Conservation (phyloP, 2,888 invertebrate genomes). For the Hybos culiciformis region DNA sequence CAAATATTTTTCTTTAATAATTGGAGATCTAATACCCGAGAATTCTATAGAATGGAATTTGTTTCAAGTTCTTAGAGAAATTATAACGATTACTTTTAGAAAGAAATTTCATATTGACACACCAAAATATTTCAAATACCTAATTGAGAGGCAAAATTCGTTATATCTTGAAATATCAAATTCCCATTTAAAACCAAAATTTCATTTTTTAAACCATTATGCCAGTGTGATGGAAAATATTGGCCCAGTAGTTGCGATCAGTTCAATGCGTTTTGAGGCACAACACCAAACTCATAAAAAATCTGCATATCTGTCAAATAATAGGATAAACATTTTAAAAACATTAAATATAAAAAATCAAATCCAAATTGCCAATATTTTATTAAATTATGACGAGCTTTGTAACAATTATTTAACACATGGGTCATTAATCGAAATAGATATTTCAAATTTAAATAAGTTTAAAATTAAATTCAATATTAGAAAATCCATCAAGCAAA, state of each 20-base stretch:
- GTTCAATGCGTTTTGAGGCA: constrained; percentile 2
- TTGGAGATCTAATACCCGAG: neutral
- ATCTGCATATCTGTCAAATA: neutral
- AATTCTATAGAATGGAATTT: neutral
- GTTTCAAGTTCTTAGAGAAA: neutral
- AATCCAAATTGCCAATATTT: neutral
- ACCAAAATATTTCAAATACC: neutral
- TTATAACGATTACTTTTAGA: neutral
- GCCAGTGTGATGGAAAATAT: neutral
- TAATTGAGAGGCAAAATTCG: neutral
- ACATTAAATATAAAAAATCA: neutral
- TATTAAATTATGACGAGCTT: neutral
- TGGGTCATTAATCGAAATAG: neutral
- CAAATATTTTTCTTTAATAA: neutral
- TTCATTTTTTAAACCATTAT: constrained; percentile 4
- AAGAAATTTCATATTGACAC: neutral
- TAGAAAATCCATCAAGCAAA: neutral
- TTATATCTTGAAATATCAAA: neutral
- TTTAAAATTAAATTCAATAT: neutral
- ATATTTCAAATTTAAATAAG: neutral
- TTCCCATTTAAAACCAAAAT: neutral
- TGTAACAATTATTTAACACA: neutral
- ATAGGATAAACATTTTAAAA: neutral
- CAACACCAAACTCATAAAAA: neutral
- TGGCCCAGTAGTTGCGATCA: neutral